phyloP scores from a whole-genome alignment of 2,888 invertebrate genomes.

The Drosophila picticornis region DNA sequence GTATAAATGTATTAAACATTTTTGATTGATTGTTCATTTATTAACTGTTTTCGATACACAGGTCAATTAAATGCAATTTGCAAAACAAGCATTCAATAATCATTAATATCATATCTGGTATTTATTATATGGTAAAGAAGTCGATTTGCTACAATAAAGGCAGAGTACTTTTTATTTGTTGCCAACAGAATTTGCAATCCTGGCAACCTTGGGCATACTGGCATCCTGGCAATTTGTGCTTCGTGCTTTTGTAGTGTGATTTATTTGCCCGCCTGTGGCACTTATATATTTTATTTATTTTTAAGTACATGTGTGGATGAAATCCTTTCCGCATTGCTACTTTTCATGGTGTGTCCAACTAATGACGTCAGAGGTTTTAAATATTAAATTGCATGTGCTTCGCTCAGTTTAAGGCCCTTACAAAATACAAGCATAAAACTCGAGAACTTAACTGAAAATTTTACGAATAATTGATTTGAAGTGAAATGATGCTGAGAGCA shows the following conservation, averaged over 20 bases:
- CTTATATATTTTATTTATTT: not conserved
- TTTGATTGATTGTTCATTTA: conserved; percentile 11
- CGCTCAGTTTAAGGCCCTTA: not conserved
- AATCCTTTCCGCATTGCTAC: conserved; percentile 1
- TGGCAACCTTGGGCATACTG: conserved; percentile 13
- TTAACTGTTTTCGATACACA: not conserved
- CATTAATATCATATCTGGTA: conserved; percentile 33
- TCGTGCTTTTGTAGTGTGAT: conserved; percentile 26
- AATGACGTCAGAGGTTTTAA: conserved; percentile 14
- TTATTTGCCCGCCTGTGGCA: conserved; percentile 20
- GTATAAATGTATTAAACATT: not conserved
- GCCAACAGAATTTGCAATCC: not conserved
- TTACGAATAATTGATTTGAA: not conserved
- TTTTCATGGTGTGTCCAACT: conserved; percentile 5
- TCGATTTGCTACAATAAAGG: conserved; percentile 5
- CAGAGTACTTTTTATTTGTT: not conserved
- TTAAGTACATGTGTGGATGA: not conserved
- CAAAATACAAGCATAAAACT: not conserved
- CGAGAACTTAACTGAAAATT: not conserved
- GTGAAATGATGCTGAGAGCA: not conserved
- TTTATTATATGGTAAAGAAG: not conserved
- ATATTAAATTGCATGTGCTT: not conserved
- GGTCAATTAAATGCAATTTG: conserved; percentile 37
- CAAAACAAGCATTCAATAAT: conserved; percentile 38
- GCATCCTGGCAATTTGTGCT: conserved; percentile 36